phyloP scores from a whole-genome alignment of 2,797 vertebrate species.

The Coregonus ussuriensis region DNA sequence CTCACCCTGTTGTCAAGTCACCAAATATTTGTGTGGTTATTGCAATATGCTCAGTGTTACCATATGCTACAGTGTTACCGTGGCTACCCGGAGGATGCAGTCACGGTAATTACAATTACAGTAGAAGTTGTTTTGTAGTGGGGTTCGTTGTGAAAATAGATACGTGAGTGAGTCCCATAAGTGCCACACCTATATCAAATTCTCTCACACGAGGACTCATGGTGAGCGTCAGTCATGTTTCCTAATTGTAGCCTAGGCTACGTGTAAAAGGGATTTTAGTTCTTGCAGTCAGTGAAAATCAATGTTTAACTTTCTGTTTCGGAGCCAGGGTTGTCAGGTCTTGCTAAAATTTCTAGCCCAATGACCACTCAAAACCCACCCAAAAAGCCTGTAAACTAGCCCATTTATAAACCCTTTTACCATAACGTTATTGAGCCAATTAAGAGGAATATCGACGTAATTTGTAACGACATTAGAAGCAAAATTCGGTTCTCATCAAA shows the following conservation, averaged over 20 bases:
- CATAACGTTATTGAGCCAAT: no score
- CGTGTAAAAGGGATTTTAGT: not conserved
- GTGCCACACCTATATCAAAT: conserved; percentile 9
- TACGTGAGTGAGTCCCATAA: not conserved
- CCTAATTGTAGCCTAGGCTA: not conserved
- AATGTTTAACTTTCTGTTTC: conserved; percentile 1
- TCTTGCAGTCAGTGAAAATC: not conserved
- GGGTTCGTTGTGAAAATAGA: not conserved
- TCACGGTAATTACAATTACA: not conserved
- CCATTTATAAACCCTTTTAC: no score
- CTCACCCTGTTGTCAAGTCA: not conserved
- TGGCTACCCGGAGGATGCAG: not conserved
- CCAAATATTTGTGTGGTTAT: not conserved
- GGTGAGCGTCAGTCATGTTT: not conserved
- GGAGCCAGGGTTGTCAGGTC: no score
- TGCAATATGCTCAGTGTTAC: not conserved
- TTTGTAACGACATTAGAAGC: no score
- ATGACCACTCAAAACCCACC: no score
- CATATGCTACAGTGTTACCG: not conserved
- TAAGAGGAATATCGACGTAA: no score
- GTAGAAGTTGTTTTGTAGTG: conserved; percentile 4
- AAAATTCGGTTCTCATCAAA: no score
- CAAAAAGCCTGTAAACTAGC: not conserved
- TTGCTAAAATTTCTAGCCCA: no score
- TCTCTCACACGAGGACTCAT: not conserved